Base-by-base conservation (phyloP, 2,888 invertebrate genomes). In the Tethea ocularis region DNA sequence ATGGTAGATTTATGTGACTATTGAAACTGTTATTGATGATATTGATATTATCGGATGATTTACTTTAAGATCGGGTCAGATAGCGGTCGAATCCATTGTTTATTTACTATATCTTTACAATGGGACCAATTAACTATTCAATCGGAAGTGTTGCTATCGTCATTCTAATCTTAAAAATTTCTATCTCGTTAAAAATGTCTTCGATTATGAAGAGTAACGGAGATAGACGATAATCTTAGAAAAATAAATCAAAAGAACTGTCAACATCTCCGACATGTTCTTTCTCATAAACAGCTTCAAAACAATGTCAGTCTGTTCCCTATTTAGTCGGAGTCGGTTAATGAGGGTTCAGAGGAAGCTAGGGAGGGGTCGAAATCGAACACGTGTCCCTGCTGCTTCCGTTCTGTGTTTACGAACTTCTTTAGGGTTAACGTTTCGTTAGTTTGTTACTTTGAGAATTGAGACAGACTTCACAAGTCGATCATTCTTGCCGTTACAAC, bases 351-450 rank as follows among this genome's bases (percentile, higher is more conserved):
- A 56, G 62, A 77, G 79, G 78, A 81, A 78, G 66, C 61, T 69
- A 64, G 75, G 82, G 80, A 77, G 78, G 80, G 75, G 76, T 75
- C 74, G 75, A 75, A 72, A 77, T 72, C 64, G 75, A 80, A 83
- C 87, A 86, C 87, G 85, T 86, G 86, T 80, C 78, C 74, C 72
- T 71, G 63, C 68, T 71, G 78, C 78, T 86, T 87, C 87, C 87
- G 86, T 77, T 61, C 64, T 57, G 62, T 84, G 84, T 79, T 76
- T 76, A 77, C 67, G 69, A 54, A 54, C 54, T 36, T 54, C 33
- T 29, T 46, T 54, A 54, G 33, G 54, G 54, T 54, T 54, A 33
- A 33, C 54, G 54, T 54, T 54, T 33, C 33, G 33, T 46, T 46
- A 54, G 54, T 54, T 54, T 33, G 54, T 54, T 54, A 33, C 54